These are phyloP conservation scores for Selene dorsalis DNA, from an alignment of 2,797 vertebrate genomes.

Conservation along the genomic window DNA sequence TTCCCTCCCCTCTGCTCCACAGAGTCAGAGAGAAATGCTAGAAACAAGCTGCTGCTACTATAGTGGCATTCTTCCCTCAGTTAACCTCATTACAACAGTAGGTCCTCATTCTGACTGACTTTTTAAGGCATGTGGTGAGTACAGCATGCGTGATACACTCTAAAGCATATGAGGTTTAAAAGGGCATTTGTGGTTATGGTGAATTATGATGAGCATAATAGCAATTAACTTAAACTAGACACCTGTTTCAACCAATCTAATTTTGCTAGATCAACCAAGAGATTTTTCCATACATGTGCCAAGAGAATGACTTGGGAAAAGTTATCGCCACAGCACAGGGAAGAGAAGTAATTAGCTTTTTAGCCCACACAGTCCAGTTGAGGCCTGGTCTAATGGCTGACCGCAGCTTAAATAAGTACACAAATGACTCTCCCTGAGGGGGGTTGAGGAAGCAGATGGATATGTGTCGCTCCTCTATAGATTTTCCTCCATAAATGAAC, in stretches of 20 bases:
- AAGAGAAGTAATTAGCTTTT: conserved; percentile 73
- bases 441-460: conserved; percentile 78
- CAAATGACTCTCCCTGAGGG: conserved; percentile 76
- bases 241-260: conserved; percentile 41
- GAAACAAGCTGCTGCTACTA: conserved; percentile 70
- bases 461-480: conserved; percentile 82
- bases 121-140: conserved; percentile 38
- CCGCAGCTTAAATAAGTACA: conserved; percentile 82
- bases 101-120: conserved; percentile 50
- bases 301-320: conserved; percentile 64
- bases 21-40: conserved; percentile 68
- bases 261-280: conserved; percentile 50
- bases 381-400: conserved; percentile 74
- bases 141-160: conserved; percentile 34
- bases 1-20: conserved; percentile 81
- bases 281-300: conserved; percentile 43
- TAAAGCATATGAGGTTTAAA: conserved; percentile 25
- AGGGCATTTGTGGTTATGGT: conserved; percentile 36
- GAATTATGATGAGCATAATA: conserved; percentile 45
- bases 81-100: conserved; percentile 75
- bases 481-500: conserved; percentile 85
- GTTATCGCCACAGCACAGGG: conserved; percentile 54
- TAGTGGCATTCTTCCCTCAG: conserved; percentile 76
- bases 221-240: conserved; percentile 51
- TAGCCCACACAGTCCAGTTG: conserved; percentile 66